Evolutionary conservation across 2,113 vertebrate species (phyloP), one percentile per base, ranked within the genome.

Genomic region (Alosa alosa): DNA sequence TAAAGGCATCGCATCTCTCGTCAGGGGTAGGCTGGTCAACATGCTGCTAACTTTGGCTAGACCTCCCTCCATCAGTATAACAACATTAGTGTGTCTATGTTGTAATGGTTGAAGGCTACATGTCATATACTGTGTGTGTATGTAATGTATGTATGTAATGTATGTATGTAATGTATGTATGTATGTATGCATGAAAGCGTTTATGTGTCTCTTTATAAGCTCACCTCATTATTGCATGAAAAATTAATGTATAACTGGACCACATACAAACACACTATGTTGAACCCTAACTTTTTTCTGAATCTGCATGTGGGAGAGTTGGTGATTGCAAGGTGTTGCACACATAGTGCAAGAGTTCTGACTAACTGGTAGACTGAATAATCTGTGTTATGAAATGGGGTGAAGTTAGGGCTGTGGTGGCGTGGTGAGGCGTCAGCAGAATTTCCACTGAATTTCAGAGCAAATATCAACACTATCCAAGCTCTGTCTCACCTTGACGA

Each of bases 401-500:
- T 41, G 25, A 31, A 10, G 0, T 72, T 15, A 39, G 72, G 3
- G 4, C 10, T 39, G 13, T 75, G 68, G 68, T 13, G 9, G 68
- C 39, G 68, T 75, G 9, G 9, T 31, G 25, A 31, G 13, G 68
- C 52, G 18, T 15, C 10, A 11, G 68, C 15, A 9, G 11, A 10
- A 39, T 39, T 41, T 78, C 72, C 3, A 15, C 4, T 11, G 72
- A 78, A 36, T 3, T 78, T 18, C 25, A 78, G 36, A 10, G 11
- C 2, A 15, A 39, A 4, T 39, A 10, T 78, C 8, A 17, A 11
- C 60, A 49, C 11, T 8, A 49, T 49, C 47, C 11, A 13, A 11
- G 10, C 4, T 52, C 52, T 81, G 17, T 88, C 91, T 92, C 94
- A 99, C 98, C 95, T 99, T 99, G 88, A 94, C 92, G 55, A 95